Base-by-base conservation (phyloP, 1,140 invertebrate genomes). In the Lasaia peninsularis region DNA sequence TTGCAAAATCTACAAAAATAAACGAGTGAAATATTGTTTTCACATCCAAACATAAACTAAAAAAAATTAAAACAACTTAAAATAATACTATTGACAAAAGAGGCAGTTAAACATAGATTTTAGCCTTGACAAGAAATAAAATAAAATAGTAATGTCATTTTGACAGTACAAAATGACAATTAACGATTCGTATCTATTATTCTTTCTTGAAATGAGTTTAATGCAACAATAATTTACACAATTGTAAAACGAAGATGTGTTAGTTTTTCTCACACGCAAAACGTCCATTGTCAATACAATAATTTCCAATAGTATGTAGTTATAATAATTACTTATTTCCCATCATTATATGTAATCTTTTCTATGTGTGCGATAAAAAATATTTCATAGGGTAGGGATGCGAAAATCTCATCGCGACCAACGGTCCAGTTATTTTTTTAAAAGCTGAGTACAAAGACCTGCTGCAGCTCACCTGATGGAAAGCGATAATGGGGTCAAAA, bases 291-390 rank as follows among this genome's bases (percentile, higher is more conserved):
- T 28, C 49, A 51, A 51, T 51, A 49, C 52, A 60, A 56, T 14
- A 65, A 58, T 60, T 59, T 60, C 56, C 62, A 65, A 59, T 66
- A 61, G 35, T 37, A 58, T 48, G 52, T 40, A 40, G 37, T 18
- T 40, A 40, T 40, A 40, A 31, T 51, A 51, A 21, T 14, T 28
- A 57, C 49, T 37, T 14, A 24, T 28, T 51, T 24, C 49, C 14
- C 49, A 51, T 51, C 12, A 51, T 51, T 51, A 28, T n/a, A 44
- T 3, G 12, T 12, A 51, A 24, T 51, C 7, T 51, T 51, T 51
- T 28, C 28, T 31, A 9, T 51, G 49, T 11, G 18, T 44, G 37
- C 3, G 14, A 44, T 44, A 20, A 44, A 44, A 44, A 44, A 44
- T 18, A 16, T 44, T 40, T 40, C 18, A 20, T 20, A 44, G 9